These are phyloP conservation scores for Rhadinocentrus ornatus DNA, from an alignment of 2,797 vertebrate genomes.

Conservation along the genomic window DNA sequence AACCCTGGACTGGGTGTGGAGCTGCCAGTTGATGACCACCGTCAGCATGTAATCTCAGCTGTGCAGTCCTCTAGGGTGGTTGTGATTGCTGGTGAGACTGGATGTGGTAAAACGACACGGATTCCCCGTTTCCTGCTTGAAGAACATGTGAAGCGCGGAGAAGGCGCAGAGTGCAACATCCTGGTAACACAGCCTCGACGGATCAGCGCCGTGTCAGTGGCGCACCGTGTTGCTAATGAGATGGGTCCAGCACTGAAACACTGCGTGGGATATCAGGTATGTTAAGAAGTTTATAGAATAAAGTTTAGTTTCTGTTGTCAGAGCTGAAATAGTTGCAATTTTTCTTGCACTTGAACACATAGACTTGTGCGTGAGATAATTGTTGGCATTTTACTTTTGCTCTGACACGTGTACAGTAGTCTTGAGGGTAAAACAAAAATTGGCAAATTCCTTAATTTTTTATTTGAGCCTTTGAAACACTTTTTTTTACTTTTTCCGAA, in stretches of 20 bases:
- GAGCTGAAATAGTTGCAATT: neutral
- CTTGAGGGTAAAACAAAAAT: no score
- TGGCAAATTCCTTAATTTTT: no score
- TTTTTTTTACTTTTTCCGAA: neutral
- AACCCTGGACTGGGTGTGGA: conserved; percentile 67
- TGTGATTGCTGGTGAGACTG: conserved; percentile 94
- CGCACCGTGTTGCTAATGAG: conserved; percentile 92
- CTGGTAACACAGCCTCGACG: conserved; percentile 95
- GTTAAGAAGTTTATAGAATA: neutral
- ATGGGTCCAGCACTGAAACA: conserved; percentile 88
- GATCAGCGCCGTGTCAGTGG: conserved; percentile 95
- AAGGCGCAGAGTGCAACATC: conserved; percentile 90
- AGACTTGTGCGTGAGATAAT: no score
- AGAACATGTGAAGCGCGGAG: conserved; percentile 81
- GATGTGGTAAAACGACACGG: conserved; percentile 96
- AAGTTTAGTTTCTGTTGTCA: neutral
- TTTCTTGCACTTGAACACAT: no score
- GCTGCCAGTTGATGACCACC: conserved; percentile 91
- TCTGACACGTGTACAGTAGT: no score
- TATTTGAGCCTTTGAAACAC: no score
- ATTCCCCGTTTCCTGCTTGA: conserved; percentile 95
- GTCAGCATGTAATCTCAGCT: conserved; percentile 85
- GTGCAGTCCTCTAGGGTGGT: conserved; percentile 88
- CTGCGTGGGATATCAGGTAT: conserved; percentile 94
- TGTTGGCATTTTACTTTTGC: no score